Base-by-base conservation (phyloP, 2,113 vertebrate species). In the Litocranius walleri region DNA sequence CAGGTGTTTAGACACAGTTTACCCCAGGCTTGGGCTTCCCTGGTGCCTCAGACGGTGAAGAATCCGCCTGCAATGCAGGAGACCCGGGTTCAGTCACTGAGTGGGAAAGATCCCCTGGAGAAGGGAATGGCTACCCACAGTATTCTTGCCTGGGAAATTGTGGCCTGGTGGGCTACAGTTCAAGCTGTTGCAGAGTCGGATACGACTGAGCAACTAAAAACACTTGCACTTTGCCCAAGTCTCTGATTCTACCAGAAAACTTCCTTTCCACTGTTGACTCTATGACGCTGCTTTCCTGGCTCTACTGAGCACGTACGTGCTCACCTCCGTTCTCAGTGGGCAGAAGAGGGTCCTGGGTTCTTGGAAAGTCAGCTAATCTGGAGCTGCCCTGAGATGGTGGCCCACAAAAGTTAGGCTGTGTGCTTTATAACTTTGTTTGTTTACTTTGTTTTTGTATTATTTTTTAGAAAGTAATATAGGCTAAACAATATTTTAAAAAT, bases 401-500 rank as follows among this genome's bases (percentile, higher is more conserved):
- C 13, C 67, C 16, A 12, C 3, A 3, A 64, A 93, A 45, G 19
- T 25, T 30, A 85, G 40, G 33, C 59, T n/a, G 21, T 7, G 33
- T 43, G 91, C 12, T 50, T 54, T 43, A 19, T 61, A 36, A 7
- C 61, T 91, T 77, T 89, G 71, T 59, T 67, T 59, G 27, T 82
- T 96, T 56, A 87, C 45, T 48, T n/a, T 45, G 40, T 25, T 71
- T 98, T 88, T 57, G 10, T 52, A 36, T 77, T 88, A 82, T 78
- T 94, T 96, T 74, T 93, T 36, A 74, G 88, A 90, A 97, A 88
- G 56, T 48, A 86, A 59, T 85, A 57, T 50, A 57, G 43, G 52
- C 78, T 93, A 74, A 88, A 81, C 6, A 71, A 21, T 25, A 12
- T 88, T 96, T 94, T 67, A 29, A 97, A 91, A 97, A 82, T 96